Evolutionary conservation across 2,113 vertebrate species (phyloP), one percentile per base, ranked within the genome.

Genomic region (Tricholaema leucomelas): DNA sequence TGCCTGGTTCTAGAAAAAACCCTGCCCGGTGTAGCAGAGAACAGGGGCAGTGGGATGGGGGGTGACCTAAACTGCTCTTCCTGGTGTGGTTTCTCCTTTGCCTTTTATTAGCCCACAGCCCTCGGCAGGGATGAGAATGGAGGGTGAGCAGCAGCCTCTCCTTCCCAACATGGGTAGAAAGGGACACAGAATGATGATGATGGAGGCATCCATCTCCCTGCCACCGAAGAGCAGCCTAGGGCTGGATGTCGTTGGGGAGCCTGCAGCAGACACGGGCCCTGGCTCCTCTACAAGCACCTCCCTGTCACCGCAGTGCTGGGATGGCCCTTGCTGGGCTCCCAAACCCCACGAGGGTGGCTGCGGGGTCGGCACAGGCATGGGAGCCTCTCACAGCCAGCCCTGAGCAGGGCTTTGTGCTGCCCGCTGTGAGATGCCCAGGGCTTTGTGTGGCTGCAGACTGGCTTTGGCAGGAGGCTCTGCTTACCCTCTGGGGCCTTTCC

Each of bases 401-500:
- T 0, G 1, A 80, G 84, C 55, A 9, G 72, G 66, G 52, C 67
- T 88, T 66, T 81, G 84, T 71, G 60, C 77, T 63, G 40, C 71
- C 81, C 2, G 0, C 80, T 17, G 30, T 0, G 1, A 17, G 24
- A 4, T 25, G 23, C 12, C 10, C 54, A 72, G 70, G 89, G 2
- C 81, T 92, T 88, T 61, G 87, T 91, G 92, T 54, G 79, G 81
- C 81, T 92, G 92, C 67, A 33, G 48, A 82, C 48, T 14, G 48
- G 46, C 20, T 48, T 48, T 48, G 46, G 46, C 46, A 48, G 92
- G 19, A 91, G 85, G 5, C 36, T 13, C 78, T 44, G 3, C 60
- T 85, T n/a, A 23, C 59, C 81, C 67, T 54, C 81, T 87, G 93
- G 59, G 78, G 75, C 94, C 87, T 93, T 91, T 87, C 91, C 79